These are phyloP conservation scores for Pholis gunnellus DNA, from an alignment of 2,113 vertebrate species.

Conservation along the genomic window DNA sequence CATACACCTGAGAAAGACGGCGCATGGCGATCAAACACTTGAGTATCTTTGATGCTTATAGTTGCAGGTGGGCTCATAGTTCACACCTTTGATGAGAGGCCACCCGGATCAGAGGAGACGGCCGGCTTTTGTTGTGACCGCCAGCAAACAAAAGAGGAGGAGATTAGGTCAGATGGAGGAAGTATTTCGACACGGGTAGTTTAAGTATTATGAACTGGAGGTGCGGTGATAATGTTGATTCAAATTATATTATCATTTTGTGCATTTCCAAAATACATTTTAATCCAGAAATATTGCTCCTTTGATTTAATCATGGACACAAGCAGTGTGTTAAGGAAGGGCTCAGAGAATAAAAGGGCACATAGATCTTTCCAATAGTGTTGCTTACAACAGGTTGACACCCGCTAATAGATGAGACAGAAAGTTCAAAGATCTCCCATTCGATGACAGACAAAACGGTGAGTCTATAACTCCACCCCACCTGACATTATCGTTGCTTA, in stretches of 20 bases:
- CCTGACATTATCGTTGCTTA: slow-evolving; percentile 16
- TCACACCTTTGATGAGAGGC: slow-evolving; percentile 67
- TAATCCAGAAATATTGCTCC: not conserved
- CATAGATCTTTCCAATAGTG: not conserved
- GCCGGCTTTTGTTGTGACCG: slow-evolving; percentile 56
- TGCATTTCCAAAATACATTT: slow-evolving; percentile 1
- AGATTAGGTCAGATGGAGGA: slow-evolving; percentile 48
- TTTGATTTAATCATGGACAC: not conserved
- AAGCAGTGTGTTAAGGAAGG: not conserved
- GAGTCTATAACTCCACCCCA: slow-evolving; percentile 15
- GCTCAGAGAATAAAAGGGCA: not conserved
- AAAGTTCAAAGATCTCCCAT: slow-evolving; percentile 14
- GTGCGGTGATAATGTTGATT: not conserved
- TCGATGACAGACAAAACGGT: slow-evolving; percentile 1
- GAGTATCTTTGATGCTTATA: slow-evolving; percentile 75
- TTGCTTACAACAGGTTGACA: slow-evolving; percentile 10
- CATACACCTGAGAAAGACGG: slow-evolving; percentile 42
- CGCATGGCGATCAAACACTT: slow-evolving; percentile 61
- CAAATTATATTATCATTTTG: not conserved
- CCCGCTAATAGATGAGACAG: not conserved
- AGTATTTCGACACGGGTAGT: slow-evolving; percentile 15
- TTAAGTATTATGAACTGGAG: not conserved
- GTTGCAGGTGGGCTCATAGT: slow-evolving; percentile 71
- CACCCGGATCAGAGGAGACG: slow-evolving; percentile 56
- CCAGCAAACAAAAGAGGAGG: slow-evolving; percentile 53